phyloP scores from a whole-genome alignment of 2,888 invertebrate species.

The Tipula lateralis region DNA sequence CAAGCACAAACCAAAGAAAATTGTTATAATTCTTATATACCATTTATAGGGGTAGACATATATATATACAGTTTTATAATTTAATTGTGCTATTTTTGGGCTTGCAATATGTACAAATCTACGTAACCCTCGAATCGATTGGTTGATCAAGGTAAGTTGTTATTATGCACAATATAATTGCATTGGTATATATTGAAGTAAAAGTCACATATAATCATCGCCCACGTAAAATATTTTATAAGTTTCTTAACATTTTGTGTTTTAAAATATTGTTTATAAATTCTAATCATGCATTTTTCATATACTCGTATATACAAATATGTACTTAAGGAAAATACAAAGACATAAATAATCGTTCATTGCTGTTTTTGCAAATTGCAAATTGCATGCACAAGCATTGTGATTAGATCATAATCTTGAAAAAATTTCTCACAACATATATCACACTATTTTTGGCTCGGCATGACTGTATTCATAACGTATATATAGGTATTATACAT shows the following conservation, averaged over 20 bases:
- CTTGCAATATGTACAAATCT: background rate
- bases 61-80: background rate
- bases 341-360: background rate
- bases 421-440: background rate
- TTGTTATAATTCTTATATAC: conserved; percentile 3
- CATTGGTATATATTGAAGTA: too few species aligned
- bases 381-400: background rate
- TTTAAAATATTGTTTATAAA: background rate
- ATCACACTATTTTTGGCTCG: background rate
- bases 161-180: background rate
- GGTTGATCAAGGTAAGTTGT: background rate
- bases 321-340: background rate
- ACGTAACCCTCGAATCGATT: background rate
- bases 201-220: background rate
- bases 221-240: background rate
- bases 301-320: too few species aligned
- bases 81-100: background rate
- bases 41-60: background rate
- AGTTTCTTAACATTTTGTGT: background rate
- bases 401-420: background rate
- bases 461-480: background rate
- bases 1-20: background rate
- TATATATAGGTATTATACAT: background rate
- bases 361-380: background rate
- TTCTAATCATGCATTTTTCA: background rate